Percentiles rank a stretch among this genome's conserved stretches.
phyloP scores from a whole-genome alignment of 2,113 vertebrate genomes.

The Apteryx mantelli region DNA sequence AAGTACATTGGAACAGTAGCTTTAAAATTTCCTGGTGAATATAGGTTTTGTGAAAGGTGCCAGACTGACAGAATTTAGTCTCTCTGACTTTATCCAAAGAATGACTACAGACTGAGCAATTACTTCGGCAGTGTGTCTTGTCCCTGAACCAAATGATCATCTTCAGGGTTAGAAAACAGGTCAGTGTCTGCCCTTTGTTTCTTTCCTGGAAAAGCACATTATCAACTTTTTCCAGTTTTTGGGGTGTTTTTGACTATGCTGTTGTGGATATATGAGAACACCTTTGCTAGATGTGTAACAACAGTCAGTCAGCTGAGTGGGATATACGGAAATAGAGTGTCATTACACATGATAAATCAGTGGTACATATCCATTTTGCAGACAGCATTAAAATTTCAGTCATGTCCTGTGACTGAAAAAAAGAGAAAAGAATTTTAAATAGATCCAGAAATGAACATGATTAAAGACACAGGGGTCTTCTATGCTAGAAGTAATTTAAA shows the following conservation, averaged over 20 bases:
- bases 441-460: conserved; percentile 42
- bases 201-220: not conserved
- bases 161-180: not conserved
- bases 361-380: not conserved
- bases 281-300: not conserved
- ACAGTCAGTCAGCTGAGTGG: not conserved
- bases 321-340: not conserved
- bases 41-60: not conserved
- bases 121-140: not conserved
- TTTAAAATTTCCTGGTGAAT: not conserved
- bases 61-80: not conserved
- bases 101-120: not conserved
- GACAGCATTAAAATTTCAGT: conserved; percentile 50
- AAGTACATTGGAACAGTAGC: not conserved
- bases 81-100: not conserved
- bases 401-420: not conserved
- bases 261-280: not conserved
- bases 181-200: not conserved
- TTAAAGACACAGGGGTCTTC: conserved; percentile 39
- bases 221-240: not conserved
- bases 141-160: not conserved
- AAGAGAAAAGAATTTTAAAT: conserved; percentile 25
- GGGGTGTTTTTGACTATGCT: not conserved
- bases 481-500: conserved; percentile 30
- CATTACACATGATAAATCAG: not conserved